Percentiles rank a stretch among this genome's conserved stretches.
Evolutionary conservation across 1,140 invertebrate species (phyloP).

Genomic region (Aplysia californica): DNA sequence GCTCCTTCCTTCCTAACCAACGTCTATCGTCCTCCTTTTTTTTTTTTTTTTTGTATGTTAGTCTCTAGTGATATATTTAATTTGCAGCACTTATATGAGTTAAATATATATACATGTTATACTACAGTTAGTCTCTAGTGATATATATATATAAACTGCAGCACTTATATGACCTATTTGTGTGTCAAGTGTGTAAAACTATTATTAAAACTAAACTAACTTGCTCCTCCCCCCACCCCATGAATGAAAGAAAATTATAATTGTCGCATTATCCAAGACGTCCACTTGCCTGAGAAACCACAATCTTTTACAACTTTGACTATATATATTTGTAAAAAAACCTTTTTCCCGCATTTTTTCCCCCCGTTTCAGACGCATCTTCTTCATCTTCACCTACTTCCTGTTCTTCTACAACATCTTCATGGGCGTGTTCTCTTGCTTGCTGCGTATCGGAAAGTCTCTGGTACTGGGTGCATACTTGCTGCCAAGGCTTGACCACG

Average conservation of each 20-base stretch:
- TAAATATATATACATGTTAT: neutral
- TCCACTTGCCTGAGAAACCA: neutral
- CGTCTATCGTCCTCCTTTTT: too few species aligned
- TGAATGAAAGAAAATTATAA: neutral
- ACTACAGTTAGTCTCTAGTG: neutral
- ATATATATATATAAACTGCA: neutral
- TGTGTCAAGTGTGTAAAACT: neutral
- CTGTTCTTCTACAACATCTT: constrained; percentile 55
- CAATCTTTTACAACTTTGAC: neutral
- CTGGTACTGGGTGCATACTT: constrained; percentile 39
- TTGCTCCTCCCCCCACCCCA: neutral
- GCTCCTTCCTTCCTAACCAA: too few species aligned
- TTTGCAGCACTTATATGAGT: too few species aligned
- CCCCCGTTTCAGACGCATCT: constrained; percentile 31
- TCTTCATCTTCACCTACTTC: constrained; percentile 45
- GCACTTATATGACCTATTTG: neutral
- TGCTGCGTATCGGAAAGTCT: constrained; percentile 47
- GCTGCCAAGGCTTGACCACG: constrained; percentile 42
- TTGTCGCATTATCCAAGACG: neutral
- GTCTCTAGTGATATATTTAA: too few species aligned
- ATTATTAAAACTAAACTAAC: neutral
- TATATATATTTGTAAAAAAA: neutral
- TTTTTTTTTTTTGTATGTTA: too few species aligned
- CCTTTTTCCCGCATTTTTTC: neutral
- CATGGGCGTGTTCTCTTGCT: constrained; percentile 42